These are phyloP conservation scores for Otus sunia DNA, from an alignment of 2,113 vertebrate genomes.

Conservation along the genomic window DNA sequence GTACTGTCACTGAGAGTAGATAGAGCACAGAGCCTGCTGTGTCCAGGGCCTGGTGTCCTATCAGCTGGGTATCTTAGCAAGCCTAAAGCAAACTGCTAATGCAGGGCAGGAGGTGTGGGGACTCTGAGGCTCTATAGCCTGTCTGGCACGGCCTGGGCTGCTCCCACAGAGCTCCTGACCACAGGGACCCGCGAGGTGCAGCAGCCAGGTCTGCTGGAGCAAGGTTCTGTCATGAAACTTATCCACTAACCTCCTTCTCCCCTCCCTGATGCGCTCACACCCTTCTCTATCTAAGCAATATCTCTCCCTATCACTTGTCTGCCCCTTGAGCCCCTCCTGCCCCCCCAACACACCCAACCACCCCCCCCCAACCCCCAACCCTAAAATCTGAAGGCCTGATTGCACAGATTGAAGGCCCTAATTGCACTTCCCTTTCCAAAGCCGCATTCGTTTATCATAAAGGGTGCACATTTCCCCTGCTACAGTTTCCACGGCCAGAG, in stretches of 20 bases:
- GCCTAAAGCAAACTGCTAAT: background rate
- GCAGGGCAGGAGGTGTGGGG: background rate
- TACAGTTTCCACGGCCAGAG: conserved; percentile 82
- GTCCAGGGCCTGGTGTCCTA: background rate
- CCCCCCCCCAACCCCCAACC: background rate
- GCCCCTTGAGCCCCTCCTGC: background rate
- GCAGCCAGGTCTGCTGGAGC: no score
- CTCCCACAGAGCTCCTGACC: fast-evolving
- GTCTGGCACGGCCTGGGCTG: background rate
- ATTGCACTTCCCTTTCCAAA: conserved; percentile 75
- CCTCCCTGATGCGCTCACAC: background rate
- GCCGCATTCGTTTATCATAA: conserved; percentile 92
- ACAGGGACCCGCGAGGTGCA: fast-evolving
- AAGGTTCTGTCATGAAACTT: background rate
- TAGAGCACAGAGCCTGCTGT: background rate
- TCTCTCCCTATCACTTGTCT: background rate
- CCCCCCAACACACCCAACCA: background rate
- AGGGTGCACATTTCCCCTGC: conserved; percentile 97
- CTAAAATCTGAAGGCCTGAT: background rate
- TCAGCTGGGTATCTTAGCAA: background rate
- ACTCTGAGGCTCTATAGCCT: background rate
- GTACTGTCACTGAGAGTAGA: background rate
- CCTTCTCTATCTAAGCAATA: background rate
- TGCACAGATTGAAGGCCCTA: conserved; percentile 57
- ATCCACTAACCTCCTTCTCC: background rate